Percentiles rank a stretch among this genome's conserved stretches.
phyloP scores from a whole-genome alignment of 1,140 invertebrate species.

The Drosophila arizonae region DNA sequence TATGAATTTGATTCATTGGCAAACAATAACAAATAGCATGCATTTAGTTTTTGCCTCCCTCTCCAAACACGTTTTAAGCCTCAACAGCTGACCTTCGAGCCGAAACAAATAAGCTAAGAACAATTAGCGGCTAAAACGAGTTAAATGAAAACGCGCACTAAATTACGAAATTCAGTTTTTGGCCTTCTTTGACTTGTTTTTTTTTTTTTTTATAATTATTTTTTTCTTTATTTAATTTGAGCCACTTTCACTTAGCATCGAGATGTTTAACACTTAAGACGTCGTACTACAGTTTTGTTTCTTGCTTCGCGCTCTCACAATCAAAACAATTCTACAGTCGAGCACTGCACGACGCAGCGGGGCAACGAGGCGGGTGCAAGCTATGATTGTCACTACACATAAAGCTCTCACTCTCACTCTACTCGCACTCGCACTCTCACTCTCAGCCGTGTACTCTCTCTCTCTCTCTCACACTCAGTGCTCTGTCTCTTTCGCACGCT shows the following conservation, averaged over 20 bases:
- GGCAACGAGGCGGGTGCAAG: constrained; percentile 11
- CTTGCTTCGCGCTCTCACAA: constrained; percentile 40
- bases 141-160: constrained; percentile 26
- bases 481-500: constrained; percentile 17
- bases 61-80: constrained; percentile 12
- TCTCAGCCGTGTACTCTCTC: constrained; percentile 15
- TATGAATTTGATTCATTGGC: constrained; percentile 19
- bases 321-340: constrained; percentile 43
- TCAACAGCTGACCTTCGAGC: constrained; percentile 50
- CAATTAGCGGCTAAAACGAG: constrained; percentile 51
- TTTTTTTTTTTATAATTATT: constrained; percentile 27
- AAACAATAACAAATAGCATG: constrained; percentile 14
- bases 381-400: constrained; percentile 33
- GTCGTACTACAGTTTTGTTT: constrained; percentile 23
- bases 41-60: not conserved
- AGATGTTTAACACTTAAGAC: constrained; percentile 13
- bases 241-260: constrained; percentile 54
- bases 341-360: constrained; percentile 24
- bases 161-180: constrained; percentile 2
- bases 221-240: constrained; percentile 18
- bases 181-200: constrained; percentile 12
- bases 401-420: constrained; percentile 19
- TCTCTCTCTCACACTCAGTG: constrained; percentile 9
- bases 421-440: constrained; percentile 15
- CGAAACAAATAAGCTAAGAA: constrained; percentile 10